phyloP scores from a whole-genome alignment of 1,140 invertebrate genomes.

The Melitaea cinxia region DNA sequence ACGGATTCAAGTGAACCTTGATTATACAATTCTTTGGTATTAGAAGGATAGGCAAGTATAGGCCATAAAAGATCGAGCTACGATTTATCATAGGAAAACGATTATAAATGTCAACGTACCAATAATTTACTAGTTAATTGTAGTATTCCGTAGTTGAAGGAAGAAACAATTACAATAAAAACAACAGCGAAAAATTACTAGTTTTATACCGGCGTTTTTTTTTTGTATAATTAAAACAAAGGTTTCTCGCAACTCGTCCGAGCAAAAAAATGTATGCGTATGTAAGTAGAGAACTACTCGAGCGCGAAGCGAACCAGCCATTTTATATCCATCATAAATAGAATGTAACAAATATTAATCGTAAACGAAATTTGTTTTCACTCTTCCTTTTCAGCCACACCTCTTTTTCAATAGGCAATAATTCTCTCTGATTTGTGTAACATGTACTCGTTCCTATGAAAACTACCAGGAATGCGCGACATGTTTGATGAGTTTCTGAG shows the following conservation, averaged over 20 bases:
- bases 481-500: constrained; percentile 22
- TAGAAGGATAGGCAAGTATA: too few relatives aligned
- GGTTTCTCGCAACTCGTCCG: constrained; percentile 34
- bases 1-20: too few relatives aligned
- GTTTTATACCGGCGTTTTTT: constrained; percentile 21
- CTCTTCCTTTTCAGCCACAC: constrained; percentile 17
- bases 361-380: constrained; percentile 2
- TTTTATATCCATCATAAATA: constrained; percentile 9
- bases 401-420: constrained; percentile 7
- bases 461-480: constrained; percentile 18
- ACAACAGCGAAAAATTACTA: constrained; percentile 15
- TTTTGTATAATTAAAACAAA: constrained; percentile 36
- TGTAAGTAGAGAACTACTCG: constrained; percentile 26
- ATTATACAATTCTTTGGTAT: too few relatives aligned
- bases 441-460: constrained; percentile 12
- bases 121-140: background rate
- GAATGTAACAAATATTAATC: constrained; percentile 1
- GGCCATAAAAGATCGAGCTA: too few relatives aligned
- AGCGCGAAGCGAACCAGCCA: constrained; percentile 20
- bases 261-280: constrained; percentile 36
- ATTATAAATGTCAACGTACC: too few relatives aligned
- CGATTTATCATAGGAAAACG: too few relatives aligned
- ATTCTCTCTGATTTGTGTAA: background rate
- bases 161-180: constrained; percentile 10
- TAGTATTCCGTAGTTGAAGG: background rate